A percentile compares a stretch with the other conserved stretches of the same genome.
Conservation (phyloP, 2,888 invertebrate species). For the Coleophora flavipennella region DNA sequence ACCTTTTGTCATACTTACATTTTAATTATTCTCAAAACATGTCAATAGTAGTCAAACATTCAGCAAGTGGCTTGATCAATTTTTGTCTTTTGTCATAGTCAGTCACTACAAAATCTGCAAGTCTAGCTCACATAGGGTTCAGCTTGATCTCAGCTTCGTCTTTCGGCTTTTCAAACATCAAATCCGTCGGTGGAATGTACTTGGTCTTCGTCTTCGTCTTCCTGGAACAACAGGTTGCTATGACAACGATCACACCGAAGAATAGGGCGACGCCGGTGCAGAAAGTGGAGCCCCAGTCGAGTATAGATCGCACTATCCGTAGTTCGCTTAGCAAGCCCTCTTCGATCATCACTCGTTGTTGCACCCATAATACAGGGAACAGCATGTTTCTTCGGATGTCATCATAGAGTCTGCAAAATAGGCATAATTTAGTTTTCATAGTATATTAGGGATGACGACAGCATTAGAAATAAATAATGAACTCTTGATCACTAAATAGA, state of each 20-base stretch:
- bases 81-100: too few relatives aligned
- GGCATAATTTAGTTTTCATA: too few relatives aligned
- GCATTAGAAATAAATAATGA: too few relatives aligned
- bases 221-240: constrained; percentile 35
- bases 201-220: constrained; percentile 22
- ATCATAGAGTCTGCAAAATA: constrained; percentile 71
- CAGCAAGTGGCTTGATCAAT: too few relatives aligned
- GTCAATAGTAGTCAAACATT: too few relatives aligned
- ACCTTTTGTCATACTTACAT: too few relatives aligned
- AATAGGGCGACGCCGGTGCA: constrained; percentile 59
- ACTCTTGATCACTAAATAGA: too few relatives aligned
- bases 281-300: constrained; percentile 52
- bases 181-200: constrained; percentile 30
- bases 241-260: constrained; percentile 61
- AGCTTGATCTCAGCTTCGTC: constrained; percentile 54
- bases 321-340: constrained; percentile 71
- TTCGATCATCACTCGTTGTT: constrained; percentile 76
- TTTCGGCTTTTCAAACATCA: constrained; percentile 30
- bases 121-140: constrained; percentile 35
- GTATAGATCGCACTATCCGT: constrained; percentile 35
- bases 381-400: constrained; percentile 77
- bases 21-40: too few relatives aligned
- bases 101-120: too few relatives aligned
- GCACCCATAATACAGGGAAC: constrained; percentile 86
- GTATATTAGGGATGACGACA: too few relatives aligned